phyloP scores from a whole-genome alignment of 2,113 vertebrate species.

The Corydoras maculifer region DNA sequence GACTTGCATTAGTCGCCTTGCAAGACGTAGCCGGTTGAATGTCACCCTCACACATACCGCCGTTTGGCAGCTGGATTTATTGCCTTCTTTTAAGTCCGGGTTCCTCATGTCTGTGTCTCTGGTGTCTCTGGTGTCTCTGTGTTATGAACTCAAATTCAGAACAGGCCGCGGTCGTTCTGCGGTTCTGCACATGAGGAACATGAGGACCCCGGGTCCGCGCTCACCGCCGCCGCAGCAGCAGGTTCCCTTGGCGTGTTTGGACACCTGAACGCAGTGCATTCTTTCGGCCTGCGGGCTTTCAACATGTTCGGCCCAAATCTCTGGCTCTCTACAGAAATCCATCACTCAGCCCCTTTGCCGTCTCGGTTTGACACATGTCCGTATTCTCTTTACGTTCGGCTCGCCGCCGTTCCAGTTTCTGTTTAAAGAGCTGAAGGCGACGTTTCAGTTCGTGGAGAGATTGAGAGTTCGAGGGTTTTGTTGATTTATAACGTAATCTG shows the following conservation, averaged over 20 bases:
- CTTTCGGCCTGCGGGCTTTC: slow-evolving; percentile 19
- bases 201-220: not conserved
- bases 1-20: slow-evolving; percentile 30
- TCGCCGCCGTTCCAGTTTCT: not conserved
- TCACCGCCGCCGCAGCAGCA: not conserved
- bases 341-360: slow-evolving; percentile 7
- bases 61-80: slow-evolving; percentile 58
- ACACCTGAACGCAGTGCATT: slow-evolving; percentile 7
- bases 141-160: not conserved
- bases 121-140: slow-evolving; percentile 29
- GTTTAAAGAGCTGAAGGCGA: not conserved
- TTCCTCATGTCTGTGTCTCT: slow-evolving; percentile 27
- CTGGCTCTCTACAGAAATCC: slow-evolving; percentile 12
- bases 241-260: slow-evolving; percentile 1
- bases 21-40: slow-evolving; percentile 53
- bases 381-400: not conserved
- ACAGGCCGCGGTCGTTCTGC: no score
- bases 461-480: no score
- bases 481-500: no score
- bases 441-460: no score
- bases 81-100: slow-evolving; percentile 21
- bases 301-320: slow-evolving; percentile 3
- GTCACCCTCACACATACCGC: slow-evolving; percentile 51
- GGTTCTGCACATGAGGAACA: not conserved
- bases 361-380: not conserved